Conservation (phyloP, 2,888 invertebrate species). For the Drosophila hamatofila region DNA sequence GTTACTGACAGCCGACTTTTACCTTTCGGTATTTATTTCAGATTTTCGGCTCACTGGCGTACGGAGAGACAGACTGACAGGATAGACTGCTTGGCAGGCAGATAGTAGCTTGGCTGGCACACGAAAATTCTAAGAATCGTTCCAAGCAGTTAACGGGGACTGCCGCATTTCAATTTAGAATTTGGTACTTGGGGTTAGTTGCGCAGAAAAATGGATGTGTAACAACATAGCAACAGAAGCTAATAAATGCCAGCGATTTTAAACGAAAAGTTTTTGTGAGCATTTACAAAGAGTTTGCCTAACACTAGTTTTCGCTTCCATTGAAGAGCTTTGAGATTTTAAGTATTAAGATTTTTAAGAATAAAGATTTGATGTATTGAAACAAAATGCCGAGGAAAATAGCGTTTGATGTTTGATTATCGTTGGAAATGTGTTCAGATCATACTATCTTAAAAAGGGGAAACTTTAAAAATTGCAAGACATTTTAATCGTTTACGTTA, state of each 20-base stretch:
- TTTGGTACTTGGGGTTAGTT: slow-evolving; percentile 11
- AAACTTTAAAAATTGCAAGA: no score
- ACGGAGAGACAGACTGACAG: slow-evolving; percentile 8
- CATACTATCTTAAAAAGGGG: no score
- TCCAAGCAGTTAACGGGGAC: slow-evolving; percentile 9
- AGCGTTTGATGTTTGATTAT: no score
- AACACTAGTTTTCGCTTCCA: no score
- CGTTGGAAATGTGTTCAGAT: no score
- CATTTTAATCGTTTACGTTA: no score
- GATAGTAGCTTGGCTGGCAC: neutral
- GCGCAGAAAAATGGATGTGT: neutral
- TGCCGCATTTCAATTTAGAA: slow-evolving; percentile 24
- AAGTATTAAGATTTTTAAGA: no score
- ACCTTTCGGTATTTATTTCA: slow-evolving; percentile 38
- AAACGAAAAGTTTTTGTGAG: neutral
- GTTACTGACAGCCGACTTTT: slow-evolving; percentile 14
- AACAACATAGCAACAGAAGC: neutral
- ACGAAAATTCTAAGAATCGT: slow-evolving; percentile 5
- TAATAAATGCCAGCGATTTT: slow-evolving; percentile 5
- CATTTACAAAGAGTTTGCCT: no score
- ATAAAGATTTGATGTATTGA: no score
- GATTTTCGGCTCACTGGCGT: slow-evolving; percentile 17
- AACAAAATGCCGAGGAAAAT: no score
- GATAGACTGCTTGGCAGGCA: neutral
- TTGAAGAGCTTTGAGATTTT: no score